Conservation (phyloP, 2,113 vertebrate genomes). For the Sturnira hondurensis region DNA sequence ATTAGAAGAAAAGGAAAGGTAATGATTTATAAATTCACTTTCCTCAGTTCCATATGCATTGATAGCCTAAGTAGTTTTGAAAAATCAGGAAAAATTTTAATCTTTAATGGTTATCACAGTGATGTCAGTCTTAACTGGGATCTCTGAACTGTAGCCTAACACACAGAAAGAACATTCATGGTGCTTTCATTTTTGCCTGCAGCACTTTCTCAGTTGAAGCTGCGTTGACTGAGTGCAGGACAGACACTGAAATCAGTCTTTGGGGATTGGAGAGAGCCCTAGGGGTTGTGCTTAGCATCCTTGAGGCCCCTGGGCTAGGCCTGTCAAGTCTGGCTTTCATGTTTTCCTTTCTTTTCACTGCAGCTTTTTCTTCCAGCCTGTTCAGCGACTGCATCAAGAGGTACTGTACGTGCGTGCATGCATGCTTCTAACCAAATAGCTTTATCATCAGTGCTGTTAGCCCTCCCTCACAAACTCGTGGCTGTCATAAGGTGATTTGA, state of each 20-base stretch:
- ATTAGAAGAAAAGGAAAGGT: constrained; percentile 43
- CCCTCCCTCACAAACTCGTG: background rate
- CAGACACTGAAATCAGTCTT: constrained; percentile 70
- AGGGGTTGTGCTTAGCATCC: constrained; percentile 71
- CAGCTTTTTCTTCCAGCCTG: constrained; percentile 63
- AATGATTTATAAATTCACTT: constrained; percentile 6
- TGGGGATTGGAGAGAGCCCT: constrained; percentile 64
- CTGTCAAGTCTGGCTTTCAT: constrained; percentile 68
- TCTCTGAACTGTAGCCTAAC: constrained; percentile 3
- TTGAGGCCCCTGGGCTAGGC: constrained; percentile 70
- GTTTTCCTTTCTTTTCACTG: constrained; percentile 67
- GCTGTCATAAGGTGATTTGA: background rate
- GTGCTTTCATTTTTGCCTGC: constrained; percentile 61
- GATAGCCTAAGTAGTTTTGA: background rate
- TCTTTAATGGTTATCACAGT: background rate
- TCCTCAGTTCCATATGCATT: background rate
- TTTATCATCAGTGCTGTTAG: background rate
- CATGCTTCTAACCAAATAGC: constrained; percentile 20
- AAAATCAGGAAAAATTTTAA: constrained; percentile 18
- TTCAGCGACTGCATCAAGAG: constrained; percentile 47
- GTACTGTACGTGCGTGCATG: background rate
- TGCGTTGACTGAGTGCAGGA: constrained; percentile 67
- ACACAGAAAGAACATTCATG: background rate
- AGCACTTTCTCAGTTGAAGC: constrained; percentile 69
- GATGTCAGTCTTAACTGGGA: background rate